Evolutionary conservation across 2,113 vertebrate species (phyloP).

Genomic region (Hyaena hyaena): DNA sequence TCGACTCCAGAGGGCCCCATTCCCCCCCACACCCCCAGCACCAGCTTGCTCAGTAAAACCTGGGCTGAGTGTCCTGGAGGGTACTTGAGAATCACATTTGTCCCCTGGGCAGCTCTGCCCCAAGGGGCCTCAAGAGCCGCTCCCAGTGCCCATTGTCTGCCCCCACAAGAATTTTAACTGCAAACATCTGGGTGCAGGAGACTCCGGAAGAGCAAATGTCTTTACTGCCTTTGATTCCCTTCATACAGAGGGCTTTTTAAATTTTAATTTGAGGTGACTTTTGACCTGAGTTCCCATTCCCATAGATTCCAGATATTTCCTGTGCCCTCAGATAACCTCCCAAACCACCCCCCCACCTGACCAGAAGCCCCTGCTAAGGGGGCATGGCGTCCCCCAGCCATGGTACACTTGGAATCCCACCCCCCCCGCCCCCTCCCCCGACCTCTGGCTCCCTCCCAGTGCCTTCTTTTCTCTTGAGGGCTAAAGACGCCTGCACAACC

Average conservation of each 20-base stretch:
- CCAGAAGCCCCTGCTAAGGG: not conserved
- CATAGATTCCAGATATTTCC: conserved; percentile 74
- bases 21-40: not conserved
- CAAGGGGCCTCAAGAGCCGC: not conserved
- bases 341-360: not conserved
- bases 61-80: not conserved
- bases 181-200: conserved; percentile 73
- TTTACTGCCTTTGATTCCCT: conserved; percentile 75
- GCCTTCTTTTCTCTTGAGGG: not conserved
- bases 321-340: conserved; percentile 68
- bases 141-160: not conserved
- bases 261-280: conserved; percentile 77
- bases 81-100: fast-evolving
- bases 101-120: not conserved
- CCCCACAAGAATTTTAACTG: conserved; percentile 75
- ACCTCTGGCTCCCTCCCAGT: not conserved
- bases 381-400: not conserved
- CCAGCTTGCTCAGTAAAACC: not conserved
- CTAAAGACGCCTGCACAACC: not conserved
- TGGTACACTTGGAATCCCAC: not conserved
- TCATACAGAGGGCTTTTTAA: conserved; percentile 65
- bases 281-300: conserved; percentile 68
- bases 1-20: not conserved
- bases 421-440: too few relatives aligned
- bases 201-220: conserved; percentile 70